Conservation (phyloP, 2,888 invertebrate genomes). For the Corythucha ciliata region DNA sequence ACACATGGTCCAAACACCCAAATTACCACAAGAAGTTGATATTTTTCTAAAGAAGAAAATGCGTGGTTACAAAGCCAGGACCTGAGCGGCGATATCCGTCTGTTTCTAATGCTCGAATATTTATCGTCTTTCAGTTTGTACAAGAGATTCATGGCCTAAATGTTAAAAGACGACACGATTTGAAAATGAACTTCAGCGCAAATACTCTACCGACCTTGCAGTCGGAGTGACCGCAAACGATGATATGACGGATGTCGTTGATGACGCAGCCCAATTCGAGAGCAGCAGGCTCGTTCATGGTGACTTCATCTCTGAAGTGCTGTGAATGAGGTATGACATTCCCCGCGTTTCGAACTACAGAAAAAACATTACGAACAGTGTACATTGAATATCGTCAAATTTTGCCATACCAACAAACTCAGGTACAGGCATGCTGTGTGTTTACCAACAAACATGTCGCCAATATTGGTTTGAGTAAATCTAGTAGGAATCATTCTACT, state of each 20-base stretch:
- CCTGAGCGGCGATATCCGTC: constrained; percentile 75
- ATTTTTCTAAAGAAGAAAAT: constrained; percentile 68
- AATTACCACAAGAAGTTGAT: constrained; percentile 57
- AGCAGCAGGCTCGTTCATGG: constrained; percentile 91
- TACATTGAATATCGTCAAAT: constrained; percentile 16
- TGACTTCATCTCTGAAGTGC: constrained; percentile 74
- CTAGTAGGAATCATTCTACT: constrained; percentile 93
- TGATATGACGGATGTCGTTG: constrained; percentile 81
- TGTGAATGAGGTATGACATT: constrained; percentile 89
- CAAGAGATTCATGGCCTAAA: constrained; percentile 80
- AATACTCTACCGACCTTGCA: constrained; percentile 56
- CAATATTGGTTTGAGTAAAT: constrained; percentile 89
- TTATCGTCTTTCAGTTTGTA: constrained; percentile 71
- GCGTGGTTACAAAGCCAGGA: constrained; percentile 89
- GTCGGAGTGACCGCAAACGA: constrained; percentile 96
- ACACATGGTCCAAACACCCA: not conserved
- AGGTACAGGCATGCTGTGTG: not conserved
- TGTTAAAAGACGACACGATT: not conserved
- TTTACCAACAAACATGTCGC: constrained; percentile 93
- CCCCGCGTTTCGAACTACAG: constrained; percentile 87
- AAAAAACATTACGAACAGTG: too few species aligned
- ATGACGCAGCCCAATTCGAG: constrained; percentile 88
- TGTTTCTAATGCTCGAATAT: constrained; percentile 60
- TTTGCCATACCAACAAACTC: not conserved
- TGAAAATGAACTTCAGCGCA: not conserved